Percentiles rank a stretch among this genome's conserved stretches.
These are phyloP conservation scores for Clepsis dumicolana DNA, from an alignment of 2,888 invertebrate species.

Conservation along the genomic window DNA sequence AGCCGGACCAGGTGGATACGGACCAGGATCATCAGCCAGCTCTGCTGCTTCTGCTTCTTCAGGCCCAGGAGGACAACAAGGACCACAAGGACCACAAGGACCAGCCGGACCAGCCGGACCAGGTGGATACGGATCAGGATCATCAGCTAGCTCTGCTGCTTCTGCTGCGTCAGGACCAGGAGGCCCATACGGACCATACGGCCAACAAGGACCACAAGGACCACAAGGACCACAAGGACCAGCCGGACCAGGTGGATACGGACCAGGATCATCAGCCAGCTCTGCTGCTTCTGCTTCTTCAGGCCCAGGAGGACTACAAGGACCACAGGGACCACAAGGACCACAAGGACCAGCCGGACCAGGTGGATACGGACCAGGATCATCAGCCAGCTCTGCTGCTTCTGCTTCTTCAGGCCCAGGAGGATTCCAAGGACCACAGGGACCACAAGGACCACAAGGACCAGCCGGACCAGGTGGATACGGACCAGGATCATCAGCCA, in stretches of 20 bases:
- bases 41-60: no score
- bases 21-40: conserved; percentile 32
- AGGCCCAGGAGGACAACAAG: conserved; percentile 14
- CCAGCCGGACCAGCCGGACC: conserved; percentile 25
- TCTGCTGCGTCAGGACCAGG: conserved; percentile 12
- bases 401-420: conserved; percentile 28
- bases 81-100: conserved; percentile 6
- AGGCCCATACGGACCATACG: conserved; percentile 22
- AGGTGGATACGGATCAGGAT: conserved; percentile 34
- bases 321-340: conserved; percentile 13
- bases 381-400: conserved; percentile 39
- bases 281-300: conserved; percentile 38
- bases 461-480: conserved; percentile 20
- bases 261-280: conserved; percentile 30
- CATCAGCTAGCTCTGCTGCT: conserved; percentile 4
- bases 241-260: background rate
- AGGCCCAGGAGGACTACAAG: conserved; percentile 24
- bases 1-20: conserved; percentile 24
- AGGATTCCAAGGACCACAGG: no score
- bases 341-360: conserved; percentile 29
- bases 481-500: no score
- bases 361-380: conserved; percentile 40
- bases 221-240: conserved; percentile 9
- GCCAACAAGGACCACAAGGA: conserved; percentile 12
- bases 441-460: no score